phyloP scores from a whole-genome alignment of 2,888 invertebrate species.

The Byasa hedistus region DNA sequence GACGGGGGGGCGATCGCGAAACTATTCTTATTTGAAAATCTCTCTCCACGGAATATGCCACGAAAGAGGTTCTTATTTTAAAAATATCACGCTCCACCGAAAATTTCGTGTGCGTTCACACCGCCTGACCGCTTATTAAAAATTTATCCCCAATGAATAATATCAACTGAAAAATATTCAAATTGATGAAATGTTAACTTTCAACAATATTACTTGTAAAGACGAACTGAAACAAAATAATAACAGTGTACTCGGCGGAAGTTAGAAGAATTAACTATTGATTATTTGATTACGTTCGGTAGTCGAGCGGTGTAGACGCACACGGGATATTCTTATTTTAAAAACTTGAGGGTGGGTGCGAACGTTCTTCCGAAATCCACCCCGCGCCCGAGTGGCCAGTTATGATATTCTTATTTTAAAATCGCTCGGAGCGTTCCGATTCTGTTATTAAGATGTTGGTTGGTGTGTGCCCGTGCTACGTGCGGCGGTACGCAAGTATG shows the following conservation, averaged over 20 bases:
- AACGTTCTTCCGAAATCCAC: slow-evolving; percentile 76
- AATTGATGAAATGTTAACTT: no score
- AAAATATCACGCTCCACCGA: slow-evolving; percentile 80
- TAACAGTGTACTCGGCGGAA: not conserved
- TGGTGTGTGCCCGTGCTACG: slow-evolving; percentile 64
- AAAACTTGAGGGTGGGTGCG: slow-evolving; percentile 69
- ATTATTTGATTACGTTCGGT: slow-evolving; percentile 1
- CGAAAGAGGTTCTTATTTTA: slow-evolving; percentile 79
- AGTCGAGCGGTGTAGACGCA: slow-evolving; percentile 70
- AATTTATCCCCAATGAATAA: not conserved
- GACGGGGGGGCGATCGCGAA: slow-evolving; percentile 68
- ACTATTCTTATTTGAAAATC: slow-evolving; percentile 80
- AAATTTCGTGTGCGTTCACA: slow-evolving; percentile 29
- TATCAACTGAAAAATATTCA: no score
- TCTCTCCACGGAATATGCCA: slow-evolving; percentile 79
- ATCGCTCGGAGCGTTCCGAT: slow-evolving; percentile 76
- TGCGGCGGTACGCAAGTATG: slow-evolving; percentile 5
- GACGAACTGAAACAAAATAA: not conserved
- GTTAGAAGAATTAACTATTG: not conserved
- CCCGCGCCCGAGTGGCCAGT: slow-evolving; percentile 67
- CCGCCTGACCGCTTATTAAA: not conserved
- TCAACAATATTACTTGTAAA: no score
- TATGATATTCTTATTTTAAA: slow-evolving; percentile 77
- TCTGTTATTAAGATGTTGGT: slow-evolving; percentile 73
- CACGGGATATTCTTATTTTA: slow-evolving; percentile 71